Percentiles rank a stretch among this genome's conserved stretches.
phyloP scores from a whole-genome alignment of 2,888 invertebrate species.

The Melieria omissa region DNA sequence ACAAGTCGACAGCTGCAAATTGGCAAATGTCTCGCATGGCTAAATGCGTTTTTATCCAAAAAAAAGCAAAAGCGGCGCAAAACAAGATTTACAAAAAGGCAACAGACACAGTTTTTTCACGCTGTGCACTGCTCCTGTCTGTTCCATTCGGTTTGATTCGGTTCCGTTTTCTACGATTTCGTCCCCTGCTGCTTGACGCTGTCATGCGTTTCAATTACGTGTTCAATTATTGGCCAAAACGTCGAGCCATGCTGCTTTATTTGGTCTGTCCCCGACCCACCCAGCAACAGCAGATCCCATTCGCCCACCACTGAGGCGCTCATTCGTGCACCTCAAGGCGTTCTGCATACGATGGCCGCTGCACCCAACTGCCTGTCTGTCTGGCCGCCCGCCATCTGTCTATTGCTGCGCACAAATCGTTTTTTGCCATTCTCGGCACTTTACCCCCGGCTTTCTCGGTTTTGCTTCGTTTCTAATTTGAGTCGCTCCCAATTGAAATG shows the following conservation, averaged over 20 bases:
- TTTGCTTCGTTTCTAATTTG: not conserved
- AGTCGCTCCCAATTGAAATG: not conserved
- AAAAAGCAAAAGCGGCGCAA: no score
- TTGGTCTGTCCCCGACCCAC: no score
- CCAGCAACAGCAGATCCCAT: no score
- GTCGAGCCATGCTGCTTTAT: not conserved
- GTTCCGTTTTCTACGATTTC: not conserved
- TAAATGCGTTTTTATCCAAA: conserved; percentile 39
- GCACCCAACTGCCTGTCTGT: no score
- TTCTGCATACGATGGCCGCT: no score
- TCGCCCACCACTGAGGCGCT: no score
- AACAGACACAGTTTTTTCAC: no score
- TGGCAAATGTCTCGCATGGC: conserved; percentile 42
- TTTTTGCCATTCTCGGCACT: not conserved
- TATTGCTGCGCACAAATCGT: not conserved
- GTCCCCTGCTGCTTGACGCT: not conserved
- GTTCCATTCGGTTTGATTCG: not conserved
- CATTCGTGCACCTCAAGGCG: no score
- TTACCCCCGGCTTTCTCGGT: not conserved
- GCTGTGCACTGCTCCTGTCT: no score
- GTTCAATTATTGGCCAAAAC: conserved; percentile 34
- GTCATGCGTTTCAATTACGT: conserved; percentile 33
- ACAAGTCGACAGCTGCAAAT: conserved; percentile 44
- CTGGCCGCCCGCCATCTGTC: no score
- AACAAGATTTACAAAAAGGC: no score